Conservation (phyloP, 2,113 vertebrate species). For the Paedocypris sp. region DNA sequence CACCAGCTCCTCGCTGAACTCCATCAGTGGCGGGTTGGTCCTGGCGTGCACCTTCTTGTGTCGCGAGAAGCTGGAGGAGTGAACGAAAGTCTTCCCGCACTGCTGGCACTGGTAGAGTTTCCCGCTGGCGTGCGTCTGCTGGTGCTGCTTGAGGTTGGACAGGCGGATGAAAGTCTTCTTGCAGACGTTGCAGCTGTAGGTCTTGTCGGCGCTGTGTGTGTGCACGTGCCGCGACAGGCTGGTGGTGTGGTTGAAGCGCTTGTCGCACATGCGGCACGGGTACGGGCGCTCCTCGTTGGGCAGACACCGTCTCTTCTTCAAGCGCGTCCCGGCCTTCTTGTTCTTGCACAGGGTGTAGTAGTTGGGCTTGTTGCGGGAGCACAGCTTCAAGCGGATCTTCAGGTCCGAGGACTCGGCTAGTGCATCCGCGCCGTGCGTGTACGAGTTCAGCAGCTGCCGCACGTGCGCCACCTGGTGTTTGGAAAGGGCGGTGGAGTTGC, state of each 20-base stretch:
- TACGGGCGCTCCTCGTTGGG: slow-evolving; percentile 37
- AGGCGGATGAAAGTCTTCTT: slow-evolving; percentile 41
- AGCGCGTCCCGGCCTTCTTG: slow-evolving; percentile 45
- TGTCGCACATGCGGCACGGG: slow-evolving; percentile 51
- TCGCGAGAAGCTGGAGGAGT: slow-evolving; percentile 61
- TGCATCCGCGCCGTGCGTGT: slow-evolving; percentile 58
- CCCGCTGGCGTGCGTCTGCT: slow-evolving; percentile 35
- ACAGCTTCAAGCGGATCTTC: slow-evolving; percentile 66
- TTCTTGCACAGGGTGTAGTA: slow-evolving; percentile 66
- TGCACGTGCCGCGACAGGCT: slow-evolving; percentile 58
- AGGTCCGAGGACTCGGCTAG: slow-evolving; percentile 60
- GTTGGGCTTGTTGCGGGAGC: slow-evolving; percentile 63
- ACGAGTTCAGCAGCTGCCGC: slow-evolving; percentile 58
- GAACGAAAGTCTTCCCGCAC: slow-evolving; percentile 64
- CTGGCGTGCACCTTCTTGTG: slow-evolving; percentile 62
- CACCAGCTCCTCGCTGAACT: slow-evolving; percentile 33
- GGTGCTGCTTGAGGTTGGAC: slow-evolving; percentile 45
- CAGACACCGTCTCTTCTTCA: slow-evolving; percentile 21
- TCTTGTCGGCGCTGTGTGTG: slow-evolving; percentile 38
- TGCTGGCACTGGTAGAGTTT: slow-evolving; percentile 56
- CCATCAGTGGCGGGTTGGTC: slow-evolving; percentile 26
- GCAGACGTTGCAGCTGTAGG: slow-evolving; percentile 35
- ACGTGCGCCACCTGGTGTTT: slow-evolving; percentile 67
- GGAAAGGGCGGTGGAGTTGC: slow-evolving; percentile 54
- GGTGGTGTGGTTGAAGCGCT: slow-evolving; percentile 54